These are phyloP conservation scores for Chelidonichthys spinosus DNA, from an alignment of 2,797 vertebrate genomes.

Conservation along the genomic window DNA sequence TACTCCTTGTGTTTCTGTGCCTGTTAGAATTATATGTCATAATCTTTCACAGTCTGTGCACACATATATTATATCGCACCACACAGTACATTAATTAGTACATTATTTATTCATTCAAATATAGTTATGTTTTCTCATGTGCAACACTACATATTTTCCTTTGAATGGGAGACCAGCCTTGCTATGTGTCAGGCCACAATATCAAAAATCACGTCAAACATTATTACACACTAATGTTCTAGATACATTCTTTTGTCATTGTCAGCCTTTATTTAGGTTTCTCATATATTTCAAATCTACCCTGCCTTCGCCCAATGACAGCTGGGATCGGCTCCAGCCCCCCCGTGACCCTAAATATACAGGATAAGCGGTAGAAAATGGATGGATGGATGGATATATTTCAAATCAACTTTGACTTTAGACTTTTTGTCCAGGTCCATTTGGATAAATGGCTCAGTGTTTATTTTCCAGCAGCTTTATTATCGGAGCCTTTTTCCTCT, in stretches of 20 bases:
- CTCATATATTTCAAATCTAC: neutral
- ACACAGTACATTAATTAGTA: neutral
- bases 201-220: neutral
- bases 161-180: neutral
- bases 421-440: too few relatives aligned
- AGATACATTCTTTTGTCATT: neutral
- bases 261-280: neutral
- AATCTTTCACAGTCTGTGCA: constrained; percentile 7
- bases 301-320: too few relatives aligned
- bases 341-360: too few relatives aligned
- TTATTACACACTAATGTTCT: neutral
- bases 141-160: neutral
- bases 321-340: too few relatives aligned
- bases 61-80: neutral
- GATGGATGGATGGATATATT: too few relatives aligned
- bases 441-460: neutral
- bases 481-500: constrained; percentile 2
- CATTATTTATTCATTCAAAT: neutral
- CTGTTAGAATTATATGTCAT: constrained; percentile 4
- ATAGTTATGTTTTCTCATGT: neutral
- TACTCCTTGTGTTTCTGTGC: neutral
- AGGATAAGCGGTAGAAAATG: too few relatives aligned
- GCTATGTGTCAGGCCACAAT: too few relatives aligned
- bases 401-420: neutral
- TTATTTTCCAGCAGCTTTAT: neutral